A percentile compares a stretch with the other conserved stretches of the same genome.
phyloP scores from a whole-genome alignment of 2,888 invertebrate species.

The Melieria crassipennis region DNA sequence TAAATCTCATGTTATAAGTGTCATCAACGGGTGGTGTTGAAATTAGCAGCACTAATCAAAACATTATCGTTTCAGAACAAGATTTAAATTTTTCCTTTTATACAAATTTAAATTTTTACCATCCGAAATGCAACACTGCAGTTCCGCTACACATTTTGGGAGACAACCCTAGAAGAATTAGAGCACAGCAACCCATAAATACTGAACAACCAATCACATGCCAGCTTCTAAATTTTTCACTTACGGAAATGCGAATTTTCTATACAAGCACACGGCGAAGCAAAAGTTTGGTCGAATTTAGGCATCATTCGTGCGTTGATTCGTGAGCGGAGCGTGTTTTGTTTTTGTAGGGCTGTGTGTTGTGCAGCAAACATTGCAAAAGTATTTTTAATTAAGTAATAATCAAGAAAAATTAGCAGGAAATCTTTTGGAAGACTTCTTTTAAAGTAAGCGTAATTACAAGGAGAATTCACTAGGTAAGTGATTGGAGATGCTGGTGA shows the following conservation, averaged over 20 bases:
- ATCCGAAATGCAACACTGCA: too few relatives aligned
- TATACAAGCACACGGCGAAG: conserved; percentile 34
- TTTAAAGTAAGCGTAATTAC: not conserved
- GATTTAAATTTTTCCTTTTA: too few relatives aligned
- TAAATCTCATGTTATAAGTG: too few relatives aligned
- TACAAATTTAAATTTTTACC: too few relatives aligned
- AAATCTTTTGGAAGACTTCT: conserved; percentile 3
- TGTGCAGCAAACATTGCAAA: not conserved
- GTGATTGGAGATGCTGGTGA: not conserved
- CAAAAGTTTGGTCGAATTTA: conserved; percentile 42
- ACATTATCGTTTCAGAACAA: too few relatives aligned
- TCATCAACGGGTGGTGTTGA: too few relatives aligned
- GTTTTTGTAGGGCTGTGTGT: not conserved
- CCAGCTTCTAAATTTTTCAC: conserved; percentile 43
- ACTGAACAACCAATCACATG: conserved; percentile 42
- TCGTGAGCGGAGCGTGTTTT: conserved; percentile 29
- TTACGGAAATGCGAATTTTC: conserved; percentile 44
- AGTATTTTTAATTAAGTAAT: conserved; percentile 2
- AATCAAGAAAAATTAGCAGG: conserved; percentile 11
- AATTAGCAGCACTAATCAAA: too few relatives aligned
- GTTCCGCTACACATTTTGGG: too few relatives aligned
- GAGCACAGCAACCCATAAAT: too few relatives aligned
- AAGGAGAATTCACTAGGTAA: conserved; percentile 10
- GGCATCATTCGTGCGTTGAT: conserved; percentile 43
- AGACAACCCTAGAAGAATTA: too few relatives aligned